These are phyloP conservation scores for Cheilosia pagana DNA, from an alignment of 2,888 invertebrate species.

Conservation along the genomic window DNA sequence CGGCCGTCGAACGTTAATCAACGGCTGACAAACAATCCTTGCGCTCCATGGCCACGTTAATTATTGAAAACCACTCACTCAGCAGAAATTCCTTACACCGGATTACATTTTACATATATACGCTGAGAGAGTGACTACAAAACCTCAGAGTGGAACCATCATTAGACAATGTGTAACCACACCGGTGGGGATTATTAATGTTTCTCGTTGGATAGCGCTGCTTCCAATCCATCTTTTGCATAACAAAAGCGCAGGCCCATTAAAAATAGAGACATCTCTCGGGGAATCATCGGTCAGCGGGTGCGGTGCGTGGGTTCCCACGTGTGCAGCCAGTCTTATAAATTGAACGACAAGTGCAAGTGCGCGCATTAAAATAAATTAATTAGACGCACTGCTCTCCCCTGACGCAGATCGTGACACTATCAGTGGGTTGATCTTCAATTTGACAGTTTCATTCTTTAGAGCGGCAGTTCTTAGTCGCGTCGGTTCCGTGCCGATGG, in stretches of 20 bases:
- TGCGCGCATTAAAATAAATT: slow-evolving; percentile 75
- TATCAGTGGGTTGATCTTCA: slow-evolving; percentile 58
- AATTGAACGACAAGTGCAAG: slow-evolving; percentile 72
- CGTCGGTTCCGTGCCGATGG: slow-evolving; percentile 50
- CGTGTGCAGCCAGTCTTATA: slow-evolving; percentile 29
- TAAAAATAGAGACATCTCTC: slow-evolving; percentile 70
- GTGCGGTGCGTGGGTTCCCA: slow-evolving; percentile 68
- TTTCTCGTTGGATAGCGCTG: slow-evolving; percentile 53
- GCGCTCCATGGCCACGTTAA: slow-evolving; percentile 61
- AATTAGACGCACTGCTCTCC: slow-evolving; percentile 60
- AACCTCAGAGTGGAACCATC: slow-evolving; percentile 49
- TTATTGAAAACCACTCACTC: slow-evolving; percentile 75
- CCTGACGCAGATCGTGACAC: slow-evolving; percentile 47
- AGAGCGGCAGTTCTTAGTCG: too few relatives aligned
- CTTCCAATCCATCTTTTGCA: slow-evolving; percentile 51
- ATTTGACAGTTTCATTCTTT: slow-evolving; percentile 67
- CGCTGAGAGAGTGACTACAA: slow-evolving; percentile 7
- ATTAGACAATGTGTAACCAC: slow-evolving; percentile 26
- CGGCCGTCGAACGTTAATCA: slow-evolving; percentile 69
- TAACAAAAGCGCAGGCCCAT: slow-evolving; percentile 58
- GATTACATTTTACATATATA: slow-evolving; percentile 45
- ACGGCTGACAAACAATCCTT: slow-evolving; percentile 73
- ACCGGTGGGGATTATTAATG: slow-evolving; percentile 61
- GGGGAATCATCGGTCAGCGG: slow-evolving; percentile 15
- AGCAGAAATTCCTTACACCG: slow-evolving; percentile 59